Conservation (phyloP, 2,113 vertebrate genomes). For the Arothron firmamentum region DNA sequence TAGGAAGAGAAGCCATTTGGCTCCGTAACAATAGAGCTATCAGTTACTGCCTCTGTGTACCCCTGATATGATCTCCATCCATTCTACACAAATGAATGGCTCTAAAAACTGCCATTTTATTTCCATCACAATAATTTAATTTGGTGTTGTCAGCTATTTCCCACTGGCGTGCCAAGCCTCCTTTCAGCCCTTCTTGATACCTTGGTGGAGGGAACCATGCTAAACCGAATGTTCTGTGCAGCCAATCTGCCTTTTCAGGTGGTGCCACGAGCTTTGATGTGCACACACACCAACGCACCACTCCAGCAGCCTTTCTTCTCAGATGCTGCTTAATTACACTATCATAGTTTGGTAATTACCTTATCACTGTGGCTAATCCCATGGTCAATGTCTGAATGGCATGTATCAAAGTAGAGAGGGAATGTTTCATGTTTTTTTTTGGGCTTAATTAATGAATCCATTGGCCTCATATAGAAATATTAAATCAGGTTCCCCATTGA, state of each 20-base stretch:
- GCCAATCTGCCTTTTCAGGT: conserved; percentile 50
- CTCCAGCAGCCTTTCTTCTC: conserved; percentile 68
- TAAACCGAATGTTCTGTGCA: conserved; percentile 42
- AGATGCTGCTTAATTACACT: conserved; percentile 73
- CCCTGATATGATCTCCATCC: conserved; percentile 54
- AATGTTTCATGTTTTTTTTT: conserved; percentile 53
- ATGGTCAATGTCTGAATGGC: conserved; percentile 62
- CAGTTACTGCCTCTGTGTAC: conserved; percentile 50
- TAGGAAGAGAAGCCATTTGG: conserved; percentile 56
- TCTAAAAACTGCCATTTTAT: conserved; percentile 38
- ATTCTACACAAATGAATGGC: conserved; percentile 43
- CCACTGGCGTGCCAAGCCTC: conserved; percentile 65
- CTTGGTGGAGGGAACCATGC: conserved; percentile 7
- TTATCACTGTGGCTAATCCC: conserved; percentile 68
- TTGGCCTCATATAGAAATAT: neutral
- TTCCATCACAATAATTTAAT: conserved; percentile 61
- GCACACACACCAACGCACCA: conserved; percentile 48
- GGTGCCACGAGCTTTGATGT: conserved; percentile 62
- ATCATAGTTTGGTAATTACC: conserved; percentile 72
- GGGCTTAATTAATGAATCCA: conserved; percentile 47
- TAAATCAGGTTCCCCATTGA: neutral
- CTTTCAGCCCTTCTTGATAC: conserved; percentile 17
- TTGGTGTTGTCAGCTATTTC: conserved; percentile 81
- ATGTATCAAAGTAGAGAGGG: conserved; percentile 56
- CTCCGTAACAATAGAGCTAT: conserved; percentile 63